Evolutionary conservation across 1,140 invertebrate species (phyloP).

Genomic region (Diprion similis): DNA sequence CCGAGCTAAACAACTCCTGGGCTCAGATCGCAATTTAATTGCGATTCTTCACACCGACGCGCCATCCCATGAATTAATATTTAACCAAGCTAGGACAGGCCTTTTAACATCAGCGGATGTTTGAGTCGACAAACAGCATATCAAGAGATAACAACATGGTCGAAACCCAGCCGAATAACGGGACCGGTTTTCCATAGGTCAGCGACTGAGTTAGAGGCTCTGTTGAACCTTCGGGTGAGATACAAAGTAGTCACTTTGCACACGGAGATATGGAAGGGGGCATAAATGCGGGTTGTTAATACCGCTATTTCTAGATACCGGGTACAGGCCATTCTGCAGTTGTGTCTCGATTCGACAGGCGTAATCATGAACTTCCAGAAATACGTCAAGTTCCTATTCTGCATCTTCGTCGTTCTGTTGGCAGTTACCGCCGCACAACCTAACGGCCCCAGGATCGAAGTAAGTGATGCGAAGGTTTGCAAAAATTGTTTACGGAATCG

Average conservation of each 20-base stretch:
- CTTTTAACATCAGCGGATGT: too few species aligned
- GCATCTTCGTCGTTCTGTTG: slow-evolving; percentile 28
- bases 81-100: too few species aligned
- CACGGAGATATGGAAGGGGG: neutral
- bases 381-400: slow-evolving; percentile 45
- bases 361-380: slow-evolving; percentile 49
- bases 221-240: neutral
- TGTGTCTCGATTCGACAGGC: neutral
- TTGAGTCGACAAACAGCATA: neutral
- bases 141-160: neutral
- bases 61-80: too few species aligned
- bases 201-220: slow-evolving; percentile 26
- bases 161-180: slow-evolving; percentile 25
- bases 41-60: too few species aligned
- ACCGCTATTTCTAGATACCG: neutral
- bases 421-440: neutral
- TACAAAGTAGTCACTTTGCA: too few species aligned
- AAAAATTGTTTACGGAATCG: too few species aligned
- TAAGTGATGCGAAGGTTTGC: neutral
- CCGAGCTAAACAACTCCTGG: too few species aligned
- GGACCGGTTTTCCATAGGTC: slow-evolving; percentile 32
- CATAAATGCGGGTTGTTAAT: neutral
- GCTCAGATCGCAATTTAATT: too few species aligned
- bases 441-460: neutral
- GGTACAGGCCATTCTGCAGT: neutral